phyloP scores from a whole-genome alignment of 2,113 vertebrate species.

The Tricholaema leucomelas region DNA sequence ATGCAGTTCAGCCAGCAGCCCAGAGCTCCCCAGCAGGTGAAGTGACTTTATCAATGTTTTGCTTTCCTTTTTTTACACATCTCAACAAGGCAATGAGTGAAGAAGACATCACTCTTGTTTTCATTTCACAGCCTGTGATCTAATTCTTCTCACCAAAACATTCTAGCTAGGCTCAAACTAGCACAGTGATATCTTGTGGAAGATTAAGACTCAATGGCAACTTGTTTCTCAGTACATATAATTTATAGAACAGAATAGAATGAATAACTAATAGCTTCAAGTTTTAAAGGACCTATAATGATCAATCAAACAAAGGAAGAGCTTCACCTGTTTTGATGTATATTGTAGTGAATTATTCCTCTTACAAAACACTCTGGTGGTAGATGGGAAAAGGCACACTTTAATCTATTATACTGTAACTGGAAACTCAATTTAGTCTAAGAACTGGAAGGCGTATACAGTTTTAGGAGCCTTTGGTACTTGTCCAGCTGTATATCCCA shows the following conservation, averaged over 20 bases:
- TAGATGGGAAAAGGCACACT: neutral
- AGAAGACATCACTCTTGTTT: too few relatives aligned
- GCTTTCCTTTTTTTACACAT: too few relatives aligned
- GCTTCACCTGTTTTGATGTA: fast-evolving
- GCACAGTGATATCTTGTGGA: neutral
- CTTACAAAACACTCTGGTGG: neutral
- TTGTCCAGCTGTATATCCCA: neutral
- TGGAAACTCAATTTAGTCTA: neutral
- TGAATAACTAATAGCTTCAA: neutral
- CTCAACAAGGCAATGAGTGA: too few relatives aligned
- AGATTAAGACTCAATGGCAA: neutral
- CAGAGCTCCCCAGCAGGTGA: too few relatives aligned
- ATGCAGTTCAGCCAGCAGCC: too few relatives aligned
- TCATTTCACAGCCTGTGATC: too few relatives aligned
- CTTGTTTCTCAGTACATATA: neutral
- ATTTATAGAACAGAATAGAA: neutral
- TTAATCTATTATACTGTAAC: neutral
- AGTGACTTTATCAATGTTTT: too few relatives aligned
- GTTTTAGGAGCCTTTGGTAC: neutral
- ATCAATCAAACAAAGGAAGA: neutral
- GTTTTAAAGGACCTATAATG: neutral
- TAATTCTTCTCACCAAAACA: too few relatives aligned
- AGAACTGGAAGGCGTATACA: neutral
- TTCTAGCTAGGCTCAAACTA: too few relatives aligned
- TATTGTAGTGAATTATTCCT: neutral